Conservation (phyloP, 2,113 vertebrate genomes). For the Centropus unirufus region DNA sequence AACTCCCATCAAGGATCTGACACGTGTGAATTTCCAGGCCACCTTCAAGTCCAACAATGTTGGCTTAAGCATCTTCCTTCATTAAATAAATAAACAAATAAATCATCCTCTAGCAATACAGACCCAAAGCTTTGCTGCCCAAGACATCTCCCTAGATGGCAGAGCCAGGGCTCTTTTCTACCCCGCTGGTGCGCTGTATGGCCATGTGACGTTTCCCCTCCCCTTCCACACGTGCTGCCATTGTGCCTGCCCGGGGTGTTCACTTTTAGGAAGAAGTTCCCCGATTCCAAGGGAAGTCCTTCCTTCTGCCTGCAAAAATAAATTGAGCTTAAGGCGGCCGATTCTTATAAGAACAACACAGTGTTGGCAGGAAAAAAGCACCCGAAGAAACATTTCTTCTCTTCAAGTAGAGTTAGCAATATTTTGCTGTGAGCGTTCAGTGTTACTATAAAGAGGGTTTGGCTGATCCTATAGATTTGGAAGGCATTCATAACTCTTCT, state of each 20-base stretch:
- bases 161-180: neutral
- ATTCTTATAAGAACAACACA: neutral
- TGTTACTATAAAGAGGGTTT: neutral
- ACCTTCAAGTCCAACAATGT: neutral
- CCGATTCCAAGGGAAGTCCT: neutral
- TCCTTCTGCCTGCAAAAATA: neutral
- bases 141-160: neutral
- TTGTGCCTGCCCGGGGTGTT: neutral
- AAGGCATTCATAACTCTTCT: neutral
- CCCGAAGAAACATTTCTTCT: neutral
- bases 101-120: neutral
- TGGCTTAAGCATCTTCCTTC: neutral
- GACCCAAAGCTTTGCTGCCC: neutral
- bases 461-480: neutral
- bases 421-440: neutral
- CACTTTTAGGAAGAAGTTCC: neutral
- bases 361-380: neutral
- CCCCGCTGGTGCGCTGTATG: neutral
- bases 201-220: neutral
- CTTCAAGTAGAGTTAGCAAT: rapidly evolving
- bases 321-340: neutral
- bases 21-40: neutral
- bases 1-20: neutral
- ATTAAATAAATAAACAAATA: neutral
- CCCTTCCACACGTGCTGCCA: rapidly evolving